Evolutionary conservation across 2,888 invertebrate species (phyloP), one percentile per base, ranked within the genome.

Genomic region (Petrophora chlorosata): DNA sequence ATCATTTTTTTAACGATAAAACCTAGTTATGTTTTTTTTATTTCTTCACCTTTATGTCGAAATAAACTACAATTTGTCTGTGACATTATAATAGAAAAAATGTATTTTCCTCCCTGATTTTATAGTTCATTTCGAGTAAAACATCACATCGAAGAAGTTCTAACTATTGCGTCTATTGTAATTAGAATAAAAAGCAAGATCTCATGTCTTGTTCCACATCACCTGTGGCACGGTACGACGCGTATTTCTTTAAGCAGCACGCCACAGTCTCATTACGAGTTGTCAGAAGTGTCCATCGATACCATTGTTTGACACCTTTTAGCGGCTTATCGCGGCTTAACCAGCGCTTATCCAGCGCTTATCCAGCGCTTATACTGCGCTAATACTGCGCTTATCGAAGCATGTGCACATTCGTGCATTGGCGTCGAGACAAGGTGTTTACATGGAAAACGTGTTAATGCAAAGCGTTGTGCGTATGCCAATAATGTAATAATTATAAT

Each of bases 251-350:
- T 16, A 43, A 43, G 29, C 43, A 49, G 19, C 40, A 9, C 5
- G 22, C 17, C 38, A 32, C 8, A 36, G 30, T 40, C 28, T 47
- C 47, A 47, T 47, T 35, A 36, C 32, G 29, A 23, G n/a, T 4
- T 17, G 41, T 29, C 39, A 19, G 28, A 33, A 10, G 15, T 28
- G 32, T 50, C 46, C 34, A 46, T 32, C 40, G 35, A 40, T 42
- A 46, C 46, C 43, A 48, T 55, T 59, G 50, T 57, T 50, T 53
- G 48, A 53, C 59, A 55, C 59, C 59, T 59, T 59, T 57, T 53
- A 53, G 5, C 44, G 33, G 54, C 43, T 60, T 47, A 60, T 45
- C 55, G 30, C 44, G 33, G 32, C 53, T 60, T 32, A 57, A 48
- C 50, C 16, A 9, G 33, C 26, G 15, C 34, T 54, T 19, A 52